Base-by-base conservation (phyloP, 2,888 invertebrate species). In the Morpho deidamia region DNA sequence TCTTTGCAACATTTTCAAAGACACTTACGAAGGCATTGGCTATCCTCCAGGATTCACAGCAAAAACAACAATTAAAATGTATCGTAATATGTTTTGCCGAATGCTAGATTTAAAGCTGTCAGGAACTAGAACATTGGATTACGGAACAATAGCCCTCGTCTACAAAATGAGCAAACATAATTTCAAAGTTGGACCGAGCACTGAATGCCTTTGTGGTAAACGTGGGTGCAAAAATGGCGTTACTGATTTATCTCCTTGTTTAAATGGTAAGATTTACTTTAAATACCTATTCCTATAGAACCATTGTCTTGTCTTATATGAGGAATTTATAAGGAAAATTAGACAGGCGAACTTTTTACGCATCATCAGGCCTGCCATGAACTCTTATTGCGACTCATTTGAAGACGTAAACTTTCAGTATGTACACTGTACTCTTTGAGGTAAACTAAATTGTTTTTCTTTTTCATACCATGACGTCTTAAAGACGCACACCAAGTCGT, bases 71-170 rank as follows among this genome's bases (percentile, higher is more conserved):
- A 86, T 96, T 58, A 80, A 90, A 11, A 72, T 96, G 7, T 97
- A 93, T 76, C 90, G 95, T 23, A 92, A 93, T 64, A 92, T 95
- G 0, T 93, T 97, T 68, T 97, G 97, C 74, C 90, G 96, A 44
- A 90, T 94, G 0, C 67, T 96, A 39, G 92, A 83, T 61, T 59
- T 84, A 35, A 74, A 78, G 14, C 83, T 74, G 55, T 55, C 68
- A 0, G 74, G 68, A 1, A 67, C 51, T 2, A 61, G 53, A 49
- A 59, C 56, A 10, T 67, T 68, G 56, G 68, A 75, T 8, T 74
- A 70, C 10, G 94, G 94, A 0, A 81, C 93, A 0, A 83, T 91
- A 9, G 93, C 90, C 0, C 89, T 91, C 59, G 80, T 90, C 56
- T 96, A 93, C 70, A 88, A 85, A 50, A 78, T 95, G 40, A 81